Conservation (phyloP, 2,113 vertebrate genomes). For the Seriola rivoliana region DNA sequence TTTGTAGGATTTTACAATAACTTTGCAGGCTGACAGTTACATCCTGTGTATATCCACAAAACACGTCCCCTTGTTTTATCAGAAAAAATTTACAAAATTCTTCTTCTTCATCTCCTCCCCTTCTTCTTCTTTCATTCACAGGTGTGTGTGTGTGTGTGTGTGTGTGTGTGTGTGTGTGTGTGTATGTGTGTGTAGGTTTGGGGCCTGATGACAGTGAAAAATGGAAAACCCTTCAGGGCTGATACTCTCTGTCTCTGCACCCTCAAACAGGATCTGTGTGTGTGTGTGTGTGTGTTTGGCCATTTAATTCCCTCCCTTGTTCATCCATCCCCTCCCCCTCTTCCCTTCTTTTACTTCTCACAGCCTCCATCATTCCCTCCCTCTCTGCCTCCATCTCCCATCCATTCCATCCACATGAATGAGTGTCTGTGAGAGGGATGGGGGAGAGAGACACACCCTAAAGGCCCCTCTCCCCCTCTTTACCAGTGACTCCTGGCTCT, state of each 20-base stretch:
- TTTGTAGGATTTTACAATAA: background rate
- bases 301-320: conserved; percentile 65
- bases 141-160: background rate
- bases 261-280: background rate
- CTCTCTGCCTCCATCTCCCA: conserved; percentile 30
- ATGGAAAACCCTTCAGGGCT: conserved; percentile 64
- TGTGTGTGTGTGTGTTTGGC: conserved; percentile 34
- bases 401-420: conserved; percentile 40
- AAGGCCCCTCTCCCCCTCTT: conserved; percentile 25
- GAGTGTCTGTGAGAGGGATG: conserved; percentile 20
- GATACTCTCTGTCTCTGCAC: conserved; percentile 49
- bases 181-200: conserved; percentile 20
- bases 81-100: no score
- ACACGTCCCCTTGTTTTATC: no score
- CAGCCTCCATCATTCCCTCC: conserved; percentile 2
- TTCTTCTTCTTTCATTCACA: background rate
- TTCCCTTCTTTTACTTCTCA: conserved; percentile 53
- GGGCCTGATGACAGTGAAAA: conserved; percentile 68
- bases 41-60: background rate
- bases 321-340: conserved; percentile 24
- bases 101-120: background rate
- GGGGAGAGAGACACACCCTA: conserved; percentile 29
- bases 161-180: background rate
- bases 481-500: conserved; percentile 31
- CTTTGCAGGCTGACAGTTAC: background rate